These are phyloP conservation scores for Brachionichthys hirsutus DNA, from an alignment of 2,113 vertebrate species.

Conservation along the genomic window DNA sequence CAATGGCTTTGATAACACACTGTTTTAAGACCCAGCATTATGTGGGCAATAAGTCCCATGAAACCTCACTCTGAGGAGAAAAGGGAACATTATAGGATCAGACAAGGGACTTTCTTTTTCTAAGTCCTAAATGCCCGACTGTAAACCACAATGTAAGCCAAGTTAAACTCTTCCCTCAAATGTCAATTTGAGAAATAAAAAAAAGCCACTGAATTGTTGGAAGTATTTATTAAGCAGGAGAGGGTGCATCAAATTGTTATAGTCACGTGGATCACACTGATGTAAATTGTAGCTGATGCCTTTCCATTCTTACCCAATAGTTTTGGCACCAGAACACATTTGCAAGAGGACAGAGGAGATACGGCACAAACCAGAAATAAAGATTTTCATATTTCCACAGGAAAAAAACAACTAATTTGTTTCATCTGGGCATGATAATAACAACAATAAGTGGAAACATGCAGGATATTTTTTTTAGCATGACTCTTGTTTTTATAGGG, in stretches of 20 bases:
- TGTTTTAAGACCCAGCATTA: conserved; percentile 64
- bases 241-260: background rate
- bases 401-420: too few relatives aligned
- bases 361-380: background rate
- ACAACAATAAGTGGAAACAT: background rate
- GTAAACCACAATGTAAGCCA: conserved; percentile 29
- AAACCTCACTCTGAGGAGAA: conserved; percentile 35
- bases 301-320: conserved; percentile 20
- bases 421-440: background rate
- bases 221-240: conserved; percentile 20
- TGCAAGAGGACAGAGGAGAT: background rate
- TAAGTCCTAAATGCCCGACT: conserved; percentile 22
- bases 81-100: conserved; percentile 34
- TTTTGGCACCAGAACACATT: conserved; percentile 1
- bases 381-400: background rate
- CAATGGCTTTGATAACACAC: conserved; percentile 62
- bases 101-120: conserved; percentile 22
- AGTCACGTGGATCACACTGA: background rate
- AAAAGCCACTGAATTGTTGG: conserved; percentile 3
- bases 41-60: conserved; percentile 60
- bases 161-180: conserved; percentile 1
- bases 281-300: conserved; percentile 1
- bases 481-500: too few relatives aligned
- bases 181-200: conserved; percentile 2
- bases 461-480: too few relatives aligned